Conservation (phyloP, 2,113 vertebrate species). For the Rhizomys pruinosus region DNA sequence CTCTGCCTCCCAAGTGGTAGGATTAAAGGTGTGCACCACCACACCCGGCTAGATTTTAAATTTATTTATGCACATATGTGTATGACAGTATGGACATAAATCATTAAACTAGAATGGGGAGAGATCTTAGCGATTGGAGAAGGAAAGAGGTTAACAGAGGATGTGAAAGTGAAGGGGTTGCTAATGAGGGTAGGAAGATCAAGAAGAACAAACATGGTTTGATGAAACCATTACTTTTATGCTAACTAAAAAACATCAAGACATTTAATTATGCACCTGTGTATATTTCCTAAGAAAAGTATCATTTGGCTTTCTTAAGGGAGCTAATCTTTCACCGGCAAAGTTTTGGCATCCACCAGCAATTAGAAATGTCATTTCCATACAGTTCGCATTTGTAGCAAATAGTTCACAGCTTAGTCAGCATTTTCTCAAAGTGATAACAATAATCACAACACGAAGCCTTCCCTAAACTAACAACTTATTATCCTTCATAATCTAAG, state of each 20-base stretch:
- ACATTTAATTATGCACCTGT: not conserved
- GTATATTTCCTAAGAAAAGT: slow-evolving; percentile 37
- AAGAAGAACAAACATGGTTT: not conserved
- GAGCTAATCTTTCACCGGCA: slow-evolving; percentile 8
- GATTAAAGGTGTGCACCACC: too few species aligned
- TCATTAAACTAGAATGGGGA: not conserved
- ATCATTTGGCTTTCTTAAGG: slow-evolving; percentile 19
- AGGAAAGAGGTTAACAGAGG: not conserved
- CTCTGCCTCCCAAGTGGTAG: too few species aligned
- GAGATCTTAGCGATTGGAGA: not conserved
- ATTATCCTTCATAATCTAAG: not conserved
- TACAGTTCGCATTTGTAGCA: slow-evolving; percentile 20
- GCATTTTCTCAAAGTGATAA: slow-evolving; percentile 50
- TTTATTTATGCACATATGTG: not conserved
- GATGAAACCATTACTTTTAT: not conserved
- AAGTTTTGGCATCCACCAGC: not conserved
- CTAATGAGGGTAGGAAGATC: too few species aligned
- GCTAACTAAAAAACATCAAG: not conserved
- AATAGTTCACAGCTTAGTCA: slow-evolving; percentile 26
- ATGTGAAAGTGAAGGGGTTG: not conserved
- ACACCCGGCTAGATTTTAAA: too few species aligned
- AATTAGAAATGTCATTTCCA: slow-evolving; percentile 56
- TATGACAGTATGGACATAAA: too few species aligned
- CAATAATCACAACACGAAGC: not conserved
- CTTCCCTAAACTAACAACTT: slow-evolving; percentile 46